Conservation (phyloP, 1,140 invertebrate genomes). For the Scaptomyza hsui region DNA sequence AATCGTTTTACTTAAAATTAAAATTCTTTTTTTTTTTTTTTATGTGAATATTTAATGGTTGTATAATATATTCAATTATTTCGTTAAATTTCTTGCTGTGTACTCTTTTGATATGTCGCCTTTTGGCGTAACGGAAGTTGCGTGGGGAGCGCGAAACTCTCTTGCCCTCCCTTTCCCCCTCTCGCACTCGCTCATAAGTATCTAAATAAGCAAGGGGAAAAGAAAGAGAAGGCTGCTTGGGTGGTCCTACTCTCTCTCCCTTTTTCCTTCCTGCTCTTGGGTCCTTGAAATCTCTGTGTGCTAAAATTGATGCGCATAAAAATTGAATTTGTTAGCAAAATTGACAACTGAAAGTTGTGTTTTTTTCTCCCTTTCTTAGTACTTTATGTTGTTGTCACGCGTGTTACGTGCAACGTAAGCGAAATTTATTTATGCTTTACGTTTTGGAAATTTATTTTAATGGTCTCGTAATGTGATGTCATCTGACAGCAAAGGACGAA, state of each 20-base stretch:
- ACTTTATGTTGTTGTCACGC: slow-evolving; percentile 1
- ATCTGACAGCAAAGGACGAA: slow-evolving; percentile 11
- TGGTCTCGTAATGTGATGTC: slow-evolving; percentile 44
- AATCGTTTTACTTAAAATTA: too few species aligned
- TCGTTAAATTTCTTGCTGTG: neutral
- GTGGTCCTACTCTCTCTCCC: neutral
- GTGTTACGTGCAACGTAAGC: slow-evolving; percentile 42
- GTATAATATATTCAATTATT: too few species aligned
- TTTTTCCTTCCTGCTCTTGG: neutral
- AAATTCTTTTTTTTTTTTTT: too few species aligned
- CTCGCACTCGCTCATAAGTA: neutral
- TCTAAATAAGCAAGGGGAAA: neutral
- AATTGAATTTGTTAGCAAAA: slow-evolving; percentile 52
- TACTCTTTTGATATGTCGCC: slow-evolving; percentile 7
- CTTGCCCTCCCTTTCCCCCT: neutral
- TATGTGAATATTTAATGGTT: too few species aligned
- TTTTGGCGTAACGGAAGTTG: slow-evolving; percentile 6
- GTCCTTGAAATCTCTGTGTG: slow-evolving; percentile 27
- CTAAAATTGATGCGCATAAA: slow-evolving; percentile 50
- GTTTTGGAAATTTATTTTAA: slow-evolving; percentile 52
- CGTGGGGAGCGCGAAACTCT: slow-evolving; percentile 21
- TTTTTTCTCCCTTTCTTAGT: neutral
- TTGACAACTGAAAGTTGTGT: slow-evolving; percentile 49
- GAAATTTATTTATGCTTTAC: slow-evolving; percentile 49
- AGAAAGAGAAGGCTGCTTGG: neutral